Conservation (phyloP, 2,888 invertebrate species). For the Holacanthella duospinosa region DNA sequence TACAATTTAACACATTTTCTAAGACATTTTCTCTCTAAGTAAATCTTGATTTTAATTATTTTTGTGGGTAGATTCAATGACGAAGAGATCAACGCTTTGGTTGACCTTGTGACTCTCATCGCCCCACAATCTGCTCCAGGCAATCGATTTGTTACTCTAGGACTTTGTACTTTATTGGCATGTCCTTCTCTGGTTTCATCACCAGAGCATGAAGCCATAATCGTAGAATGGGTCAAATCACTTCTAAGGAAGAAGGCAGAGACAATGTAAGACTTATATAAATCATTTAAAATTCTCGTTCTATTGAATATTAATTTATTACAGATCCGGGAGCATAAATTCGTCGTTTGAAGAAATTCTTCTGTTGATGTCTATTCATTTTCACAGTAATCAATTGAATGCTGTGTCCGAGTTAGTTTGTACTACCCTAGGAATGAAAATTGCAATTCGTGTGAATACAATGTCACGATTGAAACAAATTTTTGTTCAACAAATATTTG, state of each 20-base stretch:
- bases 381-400: conserved; percentile 85
- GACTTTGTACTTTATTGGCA: conserved; percentile 86
- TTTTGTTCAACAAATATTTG: conserved; percentile 92
- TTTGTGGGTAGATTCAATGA: conserved; percentile 60
- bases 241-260: conserved; percentile 65
- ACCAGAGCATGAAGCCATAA: conserved; percentile 68
- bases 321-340: conserved; percentile 39
- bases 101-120: conserved; percentile 75
- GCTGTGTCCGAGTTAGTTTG: conserved; percentile 90
- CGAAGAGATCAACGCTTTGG: conserved; percentile 73
- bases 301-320: neutral
- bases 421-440: conserved; percentile 88
- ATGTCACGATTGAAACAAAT: conserved; percentile 81
- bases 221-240: conserved; percentile 90
- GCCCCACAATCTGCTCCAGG: conserved; percentile 85
- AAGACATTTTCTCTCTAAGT: conserved; percentile 9
- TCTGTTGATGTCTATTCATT: conserved; percentile 89
- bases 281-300: no score
- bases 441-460: conserved; percentile 74
- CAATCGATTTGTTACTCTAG: conserved; percentile 81
- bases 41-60: neutral
- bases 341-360: conserved; percentile 93
- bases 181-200: conserved; percentile 75
- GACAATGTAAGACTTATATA: neutral
- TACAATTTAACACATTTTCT: conserved; percentile 9